Evolutionary conservation across 2,888 invertebrate genomes (phyloP), one percentile per base, ranked within the genome.

Genomic region (Anthrax anthrax): DNA sequence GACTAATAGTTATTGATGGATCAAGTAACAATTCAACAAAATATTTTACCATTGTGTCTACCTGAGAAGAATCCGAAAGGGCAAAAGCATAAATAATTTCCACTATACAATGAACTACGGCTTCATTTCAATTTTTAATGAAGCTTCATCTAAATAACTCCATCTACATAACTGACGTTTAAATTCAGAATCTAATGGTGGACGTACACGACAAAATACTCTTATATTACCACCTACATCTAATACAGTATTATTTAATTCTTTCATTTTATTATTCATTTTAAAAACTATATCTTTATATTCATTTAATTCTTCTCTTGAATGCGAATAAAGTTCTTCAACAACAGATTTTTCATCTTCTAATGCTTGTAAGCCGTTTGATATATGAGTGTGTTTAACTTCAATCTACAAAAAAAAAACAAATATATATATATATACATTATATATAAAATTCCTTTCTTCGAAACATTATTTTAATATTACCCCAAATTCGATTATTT

Each of bases 81-180:
- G 86, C 84, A 67, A 90, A 89, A 0, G 91, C 90, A 61, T 92
- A 90, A 58, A 95, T 80, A 29, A 90, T 87, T 64, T 95, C 94
- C 0, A 94, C 85, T 32, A 95, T 70, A 4, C 91, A 90, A 57
- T 89, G 85, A 44, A 91, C 77, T 36, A 86, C n/a, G n/a, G n/a
- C n/a, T n/a, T n/a, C n/a, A n/a, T 67, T 18, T 61, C 58, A 38
- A 69, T 60, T 56, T 69, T 69, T 0, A 69, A 54, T 0, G 67
- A 61, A 2, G 62, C 55, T 49, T 69, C 69, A 37, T 69, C 69
- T 2, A 63, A 47, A 45, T 63, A 69, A 32, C 59, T 62, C 65
- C 65, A 67, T 12, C 57, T 57, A 47, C 69, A 69, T 4, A 58
- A 46, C 6, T 52, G 37, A 4, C 63, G 59, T 2, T 58, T 57